Percentiles rank a stretch among this genome's conserved stretches.
These are phyloP conservation scores for Tolmerus cingulatus DNA, from an alignment of 2,888 invertebrate species.

Conservation along the genomic window DNA sequence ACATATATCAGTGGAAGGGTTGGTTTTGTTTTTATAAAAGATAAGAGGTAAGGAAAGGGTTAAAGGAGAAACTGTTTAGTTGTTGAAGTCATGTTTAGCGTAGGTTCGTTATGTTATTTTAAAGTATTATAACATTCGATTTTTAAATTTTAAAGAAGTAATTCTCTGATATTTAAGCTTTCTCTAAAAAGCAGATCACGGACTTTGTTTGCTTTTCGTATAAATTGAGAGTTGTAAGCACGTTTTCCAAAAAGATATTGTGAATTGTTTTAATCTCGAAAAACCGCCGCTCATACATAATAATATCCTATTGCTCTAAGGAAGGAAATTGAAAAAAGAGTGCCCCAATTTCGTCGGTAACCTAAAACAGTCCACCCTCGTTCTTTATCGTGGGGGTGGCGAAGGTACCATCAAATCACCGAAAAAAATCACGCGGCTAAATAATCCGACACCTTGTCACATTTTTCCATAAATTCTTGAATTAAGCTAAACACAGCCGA, in stretches of 20 bases:
- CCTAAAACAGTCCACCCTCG: neutral
- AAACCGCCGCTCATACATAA: neutral
- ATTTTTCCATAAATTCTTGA: conserved; percentile 5
- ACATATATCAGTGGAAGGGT: too few relatives aligned
- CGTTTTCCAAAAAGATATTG: neutral
- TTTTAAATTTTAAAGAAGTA: too few relatives aligned
- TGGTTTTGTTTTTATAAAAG: too few relatives aligned
- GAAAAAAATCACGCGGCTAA: conserved; percentile 2
- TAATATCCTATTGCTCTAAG: neutral
- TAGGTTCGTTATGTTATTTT: too few relatives aligned
- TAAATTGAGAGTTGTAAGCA: too few relatives aligned
- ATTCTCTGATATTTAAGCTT: too few relatives aligned
- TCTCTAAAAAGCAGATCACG: neutral
- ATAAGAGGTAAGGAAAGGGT: too few relatives aligned
- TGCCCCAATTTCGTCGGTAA: neutral
- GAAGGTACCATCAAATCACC: neutral
- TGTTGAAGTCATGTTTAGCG: too few relatives aligned
- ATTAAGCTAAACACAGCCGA: neutral
- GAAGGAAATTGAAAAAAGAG: neutral
- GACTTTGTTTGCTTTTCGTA: neutral
- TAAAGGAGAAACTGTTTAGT: too few relatives aligned
- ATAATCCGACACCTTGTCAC: conserved; percentile 22
- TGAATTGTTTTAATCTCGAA: neutral
- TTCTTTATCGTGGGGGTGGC: neutral
- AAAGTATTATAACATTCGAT: too few relatives aligned